Conservation (phyloP, 2,113 vertebrate genomes). For the Artemisiospiza belli region DNA sequence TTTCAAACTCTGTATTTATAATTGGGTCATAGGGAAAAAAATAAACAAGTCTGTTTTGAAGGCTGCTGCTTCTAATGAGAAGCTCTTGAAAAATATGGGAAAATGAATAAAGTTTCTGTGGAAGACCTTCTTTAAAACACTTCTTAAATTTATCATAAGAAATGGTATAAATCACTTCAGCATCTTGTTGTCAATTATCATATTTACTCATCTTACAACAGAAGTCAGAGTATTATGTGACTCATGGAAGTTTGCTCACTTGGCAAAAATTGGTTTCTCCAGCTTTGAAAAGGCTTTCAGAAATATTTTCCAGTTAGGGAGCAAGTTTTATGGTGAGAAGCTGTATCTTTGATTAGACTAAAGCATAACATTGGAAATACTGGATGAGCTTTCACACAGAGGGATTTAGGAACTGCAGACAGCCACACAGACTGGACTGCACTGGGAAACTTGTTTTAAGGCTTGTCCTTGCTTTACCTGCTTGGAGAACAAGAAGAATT, state of each 20-base stretch:
- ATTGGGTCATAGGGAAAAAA: background rate
- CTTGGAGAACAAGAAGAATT: background rate
- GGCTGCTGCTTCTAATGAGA: background rate
- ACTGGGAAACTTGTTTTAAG: background rate
- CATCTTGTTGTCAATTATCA: background rate
- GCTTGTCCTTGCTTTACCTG: constrained; percentile 15
- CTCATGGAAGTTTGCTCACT: background rate
- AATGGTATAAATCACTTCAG: background rate
- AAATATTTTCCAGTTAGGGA: background rate
- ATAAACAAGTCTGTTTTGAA: background rate
- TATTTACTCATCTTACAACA: constrained; percentile 18
- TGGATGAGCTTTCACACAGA: background rate
- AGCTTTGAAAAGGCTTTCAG: background rate
- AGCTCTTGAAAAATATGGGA: background rate
- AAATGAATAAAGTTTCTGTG: background rate
- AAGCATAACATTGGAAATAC: background rate
- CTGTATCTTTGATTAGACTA: background rate
- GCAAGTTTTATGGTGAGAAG: background rate
- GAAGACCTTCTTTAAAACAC: background rate
- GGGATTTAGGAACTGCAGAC: background rate
- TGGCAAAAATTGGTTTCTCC: background rate
- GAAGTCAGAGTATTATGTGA: background rate
- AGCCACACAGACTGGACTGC: background rate
- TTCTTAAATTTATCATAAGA: background rate
- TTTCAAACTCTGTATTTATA: background rate